phyloP scores from a whole-genome alignment of 2,888 invertebrate genomes.

The Sisyra terminalis region DNA sequence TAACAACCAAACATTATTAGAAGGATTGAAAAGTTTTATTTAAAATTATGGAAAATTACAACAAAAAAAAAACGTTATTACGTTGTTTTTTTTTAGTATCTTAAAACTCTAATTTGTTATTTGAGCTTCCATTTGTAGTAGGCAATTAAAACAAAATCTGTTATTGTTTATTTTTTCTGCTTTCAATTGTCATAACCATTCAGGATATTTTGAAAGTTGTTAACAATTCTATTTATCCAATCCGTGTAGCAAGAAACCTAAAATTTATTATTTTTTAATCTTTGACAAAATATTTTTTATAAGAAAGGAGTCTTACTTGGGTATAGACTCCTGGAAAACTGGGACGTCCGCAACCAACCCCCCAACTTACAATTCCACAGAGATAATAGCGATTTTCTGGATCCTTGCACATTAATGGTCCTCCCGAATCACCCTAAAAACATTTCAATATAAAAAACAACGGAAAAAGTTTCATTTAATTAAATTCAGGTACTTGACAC shows the following conservation, averaged over 20 bases:
- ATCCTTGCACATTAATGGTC: constrained; percentile 17
- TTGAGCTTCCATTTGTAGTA: too few relatives aligned
- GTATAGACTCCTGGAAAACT: constrained; percentile 19
- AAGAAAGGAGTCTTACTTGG: constrained; percentile 10
- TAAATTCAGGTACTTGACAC: constrained; percentile 16
- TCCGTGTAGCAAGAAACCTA: constrained; percentile 14
- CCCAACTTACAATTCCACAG: constrained; percentile 21
- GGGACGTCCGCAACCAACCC: constrained; percentile 18
- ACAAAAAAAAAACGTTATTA: too few relatives aligned
- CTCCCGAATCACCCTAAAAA: constrained; percentile 20
- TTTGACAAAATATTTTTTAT: neutral
- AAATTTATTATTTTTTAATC: neutral
- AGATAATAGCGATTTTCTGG: constrained; percentile 16
- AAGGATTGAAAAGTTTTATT: too few relatives aligned
- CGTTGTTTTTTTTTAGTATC: too few relatives aligned
- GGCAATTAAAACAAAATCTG: too few relatives aligned
- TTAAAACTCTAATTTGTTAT: too few relatives aligned
- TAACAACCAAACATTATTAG: too few relatives aligned
- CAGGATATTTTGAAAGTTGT: too few relatives aligned
- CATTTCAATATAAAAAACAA: constrained; percentile 5
- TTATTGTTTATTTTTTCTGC: too few relatives aligned
- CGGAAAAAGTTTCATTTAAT: neutral
- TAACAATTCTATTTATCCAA: constrained; percentile 15
- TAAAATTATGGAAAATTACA: too few relatives aligned
- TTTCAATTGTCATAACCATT: too few relatives aligned